Conservation (phyloP, 2,113 vertebrate genomes). For the Empidonax traillii region DNA sequence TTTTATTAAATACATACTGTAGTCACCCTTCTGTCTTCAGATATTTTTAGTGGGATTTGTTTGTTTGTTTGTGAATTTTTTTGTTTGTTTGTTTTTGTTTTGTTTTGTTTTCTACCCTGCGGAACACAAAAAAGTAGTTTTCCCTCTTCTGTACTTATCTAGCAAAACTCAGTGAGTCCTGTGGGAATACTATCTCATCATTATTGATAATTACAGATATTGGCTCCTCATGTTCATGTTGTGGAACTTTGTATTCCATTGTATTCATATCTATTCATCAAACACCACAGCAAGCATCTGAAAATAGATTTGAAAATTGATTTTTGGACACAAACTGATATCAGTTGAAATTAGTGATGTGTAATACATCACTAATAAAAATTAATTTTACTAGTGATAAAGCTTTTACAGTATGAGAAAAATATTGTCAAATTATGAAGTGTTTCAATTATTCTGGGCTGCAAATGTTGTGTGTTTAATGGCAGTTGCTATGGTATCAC, state of each 20-base stretch:
- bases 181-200: background rate
- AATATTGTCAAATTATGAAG: background rate
- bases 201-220: background rate
- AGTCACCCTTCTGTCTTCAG: background rate
- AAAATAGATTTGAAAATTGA: background rate
- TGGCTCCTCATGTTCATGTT: background rate
- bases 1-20: background rate
- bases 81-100: background rate
- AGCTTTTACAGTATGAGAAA: background rate
- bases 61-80: background rate
- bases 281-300: background rate
- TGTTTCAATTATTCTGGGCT: background rate
- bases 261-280: background rate
- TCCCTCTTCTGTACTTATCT: background rate
- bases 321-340: background rate
- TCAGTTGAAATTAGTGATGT: background rate
- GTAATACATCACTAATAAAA: background rate
- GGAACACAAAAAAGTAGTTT: fast-evolving
- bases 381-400: background rate
- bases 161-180: background rate
- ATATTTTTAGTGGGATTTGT: background rate
- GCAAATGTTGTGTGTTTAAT: background rate
- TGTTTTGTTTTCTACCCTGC: background rate
- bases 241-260: background rate
- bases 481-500: background rate